These are phyloP conservation scores for Melanogrammus aeglefinus DNA, from an alignment of 2,797 vertebrate species.

Conservation along the genomic window DNA sequence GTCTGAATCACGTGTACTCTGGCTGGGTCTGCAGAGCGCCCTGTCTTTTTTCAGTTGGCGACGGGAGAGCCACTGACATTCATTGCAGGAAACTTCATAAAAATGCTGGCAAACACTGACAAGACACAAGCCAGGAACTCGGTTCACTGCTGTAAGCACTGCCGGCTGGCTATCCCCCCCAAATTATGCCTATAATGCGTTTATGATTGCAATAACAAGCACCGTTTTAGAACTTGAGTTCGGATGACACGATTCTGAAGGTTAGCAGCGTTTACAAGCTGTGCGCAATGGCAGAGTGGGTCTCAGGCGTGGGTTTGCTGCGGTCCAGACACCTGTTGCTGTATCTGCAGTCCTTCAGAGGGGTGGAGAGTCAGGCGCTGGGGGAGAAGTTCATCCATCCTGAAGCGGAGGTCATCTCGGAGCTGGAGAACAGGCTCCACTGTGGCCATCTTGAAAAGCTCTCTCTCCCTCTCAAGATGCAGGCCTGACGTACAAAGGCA, in stretches of 20 bases:
- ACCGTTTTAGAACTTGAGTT: too few species aligned
- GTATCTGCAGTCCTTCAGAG: conserved; percentile 60
- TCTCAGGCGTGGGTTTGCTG: background rate
- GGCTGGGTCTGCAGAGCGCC: conserved; percentile 11
- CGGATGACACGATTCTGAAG: too few species aligned
- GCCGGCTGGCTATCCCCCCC: too few species aligned
- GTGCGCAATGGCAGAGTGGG: background rate
- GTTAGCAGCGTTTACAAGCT: too few species aligned
- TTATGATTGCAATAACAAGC: too few species aligned
- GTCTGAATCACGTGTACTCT: conserved; percentile 17
- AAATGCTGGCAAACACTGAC: conserved; percentile 16
- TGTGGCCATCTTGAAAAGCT: conserved; percentile 67
- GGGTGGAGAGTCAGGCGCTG: conserved; percentile 34
- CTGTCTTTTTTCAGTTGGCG: conserved; percentile 26
- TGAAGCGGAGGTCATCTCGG: conserved; percentile 76
- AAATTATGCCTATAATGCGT: too few species aligned
- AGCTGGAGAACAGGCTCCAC: conserved; percentile 81
- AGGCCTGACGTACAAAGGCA: conserved; percentile 61
- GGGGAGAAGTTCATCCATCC: conserved; percentile 60
- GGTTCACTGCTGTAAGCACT: too few species aligned
- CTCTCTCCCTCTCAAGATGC: conserved; percentile 71
- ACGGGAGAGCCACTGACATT: conserved; percentile 19
- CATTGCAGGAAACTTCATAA: conserved; percentile 16
- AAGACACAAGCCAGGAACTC: background rate
- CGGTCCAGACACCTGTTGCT: conserved; percentile 77